Evolutionary conservation across 2,888 invertebrate genomes (phyloP).

Genomic region (Idaea straminata): DNA sequence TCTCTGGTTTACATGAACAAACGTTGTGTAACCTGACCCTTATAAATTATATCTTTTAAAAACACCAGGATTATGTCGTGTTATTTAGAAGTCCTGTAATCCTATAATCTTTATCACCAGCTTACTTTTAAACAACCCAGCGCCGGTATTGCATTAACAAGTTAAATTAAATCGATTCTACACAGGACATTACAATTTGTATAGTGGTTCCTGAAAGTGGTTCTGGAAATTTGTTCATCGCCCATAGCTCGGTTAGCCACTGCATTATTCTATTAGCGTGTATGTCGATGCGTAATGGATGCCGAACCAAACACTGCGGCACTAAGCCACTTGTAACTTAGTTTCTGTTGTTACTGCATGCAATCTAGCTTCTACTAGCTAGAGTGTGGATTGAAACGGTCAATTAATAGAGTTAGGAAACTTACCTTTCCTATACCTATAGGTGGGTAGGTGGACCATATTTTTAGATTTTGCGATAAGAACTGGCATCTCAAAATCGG

Average conservation of each 20-base stretch:
- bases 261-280: constrained; percentile 51
- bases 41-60: not conserved
- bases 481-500: too few species aligned
- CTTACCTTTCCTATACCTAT: not conserved
- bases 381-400: not conserved
- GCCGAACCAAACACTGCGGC: constrained; percentile 3
- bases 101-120: not conserved
- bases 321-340: not conserved
- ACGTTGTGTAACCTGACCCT: not conserved
- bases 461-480: too few species aligned
- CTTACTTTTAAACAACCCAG: not conserved
- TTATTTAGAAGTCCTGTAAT: not conserved
- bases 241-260: constrained; percentile 39
- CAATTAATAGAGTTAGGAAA: not conserved
- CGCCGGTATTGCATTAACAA: not conserved
- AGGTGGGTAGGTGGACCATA: not conserved
- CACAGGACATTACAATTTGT: not conserved
- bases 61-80: not conserved
- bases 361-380: not conserved
- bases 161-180: not conserved
- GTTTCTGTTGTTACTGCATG: not conserved
- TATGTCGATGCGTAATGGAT: constrained; percentile 42
- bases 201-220: not conserved
- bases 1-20: not conserved
- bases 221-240: constrained; percentile 42